Conservation (phyloP, 2,797 vertebrate species). For the Propithecus perrieri region DNA sequence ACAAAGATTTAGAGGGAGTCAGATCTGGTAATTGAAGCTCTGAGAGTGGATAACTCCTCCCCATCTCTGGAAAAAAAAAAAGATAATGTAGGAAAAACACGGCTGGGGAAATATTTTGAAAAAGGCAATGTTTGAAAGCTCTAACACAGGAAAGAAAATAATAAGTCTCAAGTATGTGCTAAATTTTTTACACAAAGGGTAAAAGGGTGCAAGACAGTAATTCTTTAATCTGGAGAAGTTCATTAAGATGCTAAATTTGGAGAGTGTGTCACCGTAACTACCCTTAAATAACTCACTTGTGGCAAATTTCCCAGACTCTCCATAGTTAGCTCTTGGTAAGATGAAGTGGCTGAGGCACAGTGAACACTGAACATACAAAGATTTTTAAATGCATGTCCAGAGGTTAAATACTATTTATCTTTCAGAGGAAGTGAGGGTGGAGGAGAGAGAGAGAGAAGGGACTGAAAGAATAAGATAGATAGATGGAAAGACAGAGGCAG, state of each 20-base stretch:
- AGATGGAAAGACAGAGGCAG: not conserved
- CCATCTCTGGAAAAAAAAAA: not conserved
- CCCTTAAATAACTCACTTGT: constrained; percentile 70
- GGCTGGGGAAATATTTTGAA: constrained; percentile 8
- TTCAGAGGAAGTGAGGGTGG: not conserved
- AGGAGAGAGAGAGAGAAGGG: not conserved
- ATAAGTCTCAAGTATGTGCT: constrained; percentile 50
- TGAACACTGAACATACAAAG: not conserved
- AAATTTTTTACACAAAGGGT: constrained; percentile 27
- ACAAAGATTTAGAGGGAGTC: not conserved
- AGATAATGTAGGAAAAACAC: not conserved
- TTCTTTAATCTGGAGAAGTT: constrained; percentile 60
- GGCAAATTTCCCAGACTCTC: constrained; percentile 68
- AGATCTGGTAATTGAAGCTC: not conserved
- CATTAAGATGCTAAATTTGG: constrained; percentile 69
- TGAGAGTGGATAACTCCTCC: not conserved
- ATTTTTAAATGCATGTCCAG: constrained; percentile 39
- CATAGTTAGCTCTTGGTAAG: constrained; percentile 38
- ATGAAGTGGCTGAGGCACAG: constrained; percentile 25
- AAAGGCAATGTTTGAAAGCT: constrained; percentile 18
- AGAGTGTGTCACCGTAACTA: constrained; percentile 37
- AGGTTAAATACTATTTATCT: constrained; percentile 31
- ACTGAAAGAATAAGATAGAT: not conserved
- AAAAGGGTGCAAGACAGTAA: constrained; percentile 50
- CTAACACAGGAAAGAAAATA: constrained; percentile 53